Evolutionary conservation across 2,113 vertebrate species (phyloP).

Genomic region (Chamaetylas fuelleborni): DNA sequence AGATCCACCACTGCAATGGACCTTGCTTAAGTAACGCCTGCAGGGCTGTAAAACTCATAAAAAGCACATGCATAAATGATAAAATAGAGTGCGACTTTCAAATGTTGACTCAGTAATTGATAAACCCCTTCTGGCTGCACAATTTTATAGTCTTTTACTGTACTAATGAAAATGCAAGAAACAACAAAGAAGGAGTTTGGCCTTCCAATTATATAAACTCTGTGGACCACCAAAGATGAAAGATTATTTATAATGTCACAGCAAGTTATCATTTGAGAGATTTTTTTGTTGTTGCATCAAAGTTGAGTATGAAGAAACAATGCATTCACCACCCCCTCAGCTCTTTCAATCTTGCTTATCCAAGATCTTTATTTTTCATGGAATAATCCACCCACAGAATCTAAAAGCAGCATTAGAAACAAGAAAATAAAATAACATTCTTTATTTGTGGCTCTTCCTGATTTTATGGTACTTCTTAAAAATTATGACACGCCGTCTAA

Average conservation of each 20-base stretch:
- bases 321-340: constrained; percentile 16
- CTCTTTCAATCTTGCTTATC: constrained; percentile 37
- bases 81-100: constrained; percentile 69
- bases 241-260: constrained; percentile 69
- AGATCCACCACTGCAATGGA: constrained; percentile 41
- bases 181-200: constrained; percentile 64
- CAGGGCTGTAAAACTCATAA: constrained; percentile 67
- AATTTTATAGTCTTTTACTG: constrained; percentile 72
- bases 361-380: constrained; percentile 24
- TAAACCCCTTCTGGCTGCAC: constrained; percentile 67
- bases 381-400: constrained; percentile 39
- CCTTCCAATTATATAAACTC: constrained; percentile 68
- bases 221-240: constrained; percentile 74
- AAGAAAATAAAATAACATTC: constrained; percentile 6
- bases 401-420: constrained; percentile 21
- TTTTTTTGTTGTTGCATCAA: constrained; percentile 54
- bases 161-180: constrained; percentile 69
- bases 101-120: constrained; percentile 69
- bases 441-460: background rate
- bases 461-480: background rate
- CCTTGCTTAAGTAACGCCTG: constrained; percentile 48
- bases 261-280: constrained; percentile 63
- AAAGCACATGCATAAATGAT: constrained; percentile 70
- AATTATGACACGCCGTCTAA: background rate
- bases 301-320: constrained; percentile 66